These are phyloP conservation scores for Ptilonorhynchus violaceus DNA, from an alignment of 2,113 vertebrate genomes.

Conservation along the genomic window DNA sequence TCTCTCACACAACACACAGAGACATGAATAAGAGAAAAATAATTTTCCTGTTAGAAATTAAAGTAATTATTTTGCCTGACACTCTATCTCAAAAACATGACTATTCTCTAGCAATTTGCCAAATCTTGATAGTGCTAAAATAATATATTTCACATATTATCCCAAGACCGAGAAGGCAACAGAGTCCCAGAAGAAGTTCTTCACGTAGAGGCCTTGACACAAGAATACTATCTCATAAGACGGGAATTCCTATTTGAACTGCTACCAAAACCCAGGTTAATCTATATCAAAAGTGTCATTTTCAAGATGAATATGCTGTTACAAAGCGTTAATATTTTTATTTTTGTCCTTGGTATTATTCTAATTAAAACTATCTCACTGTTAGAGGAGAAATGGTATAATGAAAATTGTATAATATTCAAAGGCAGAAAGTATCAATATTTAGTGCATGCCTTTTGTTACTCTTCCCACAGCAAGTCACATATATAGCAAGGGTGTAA, in stretches of 20 bases:
- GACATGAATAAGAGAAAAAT: not conserved
- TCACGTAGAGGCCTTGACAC: not conserved
- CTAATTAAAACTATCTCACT: not conserved
- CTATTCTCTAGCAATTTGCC: not conserved
- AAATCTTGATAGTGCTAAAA: not conserved
- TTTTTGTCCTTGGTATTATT: not conserved
- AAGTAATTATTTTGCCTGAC: not conserved
- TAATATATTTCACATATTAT: not conserved
- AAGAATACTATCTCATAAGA: not conserved
- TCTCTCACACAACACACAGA: not conserved
- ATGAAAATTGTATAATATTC: not conserved
- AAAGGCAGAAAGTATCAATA: not conserved
- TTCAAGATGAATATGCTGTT: not conserved
- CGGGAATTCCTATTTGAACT: not conserved
- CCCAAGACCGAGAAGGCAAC: not conserved
- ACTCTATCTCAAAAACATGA: not conserved
- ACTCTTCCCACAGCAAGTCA: not conserved
- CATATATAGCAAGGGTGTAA: not conserved
- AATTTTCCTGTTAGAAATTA: not conserved
- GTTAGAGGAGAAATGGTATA: not conserved
- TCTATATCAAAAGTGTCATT: not conserved
- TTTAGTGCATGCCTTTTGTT: not conserved
- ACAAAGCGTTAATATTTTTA: not conserved
- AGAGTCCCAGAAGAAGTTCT: not conserved
- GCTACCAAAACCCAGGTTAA: not conserved